Conservation (phyloP, 2,888 invertebrate species). For the Polydrusus tereticollis region DNA sequence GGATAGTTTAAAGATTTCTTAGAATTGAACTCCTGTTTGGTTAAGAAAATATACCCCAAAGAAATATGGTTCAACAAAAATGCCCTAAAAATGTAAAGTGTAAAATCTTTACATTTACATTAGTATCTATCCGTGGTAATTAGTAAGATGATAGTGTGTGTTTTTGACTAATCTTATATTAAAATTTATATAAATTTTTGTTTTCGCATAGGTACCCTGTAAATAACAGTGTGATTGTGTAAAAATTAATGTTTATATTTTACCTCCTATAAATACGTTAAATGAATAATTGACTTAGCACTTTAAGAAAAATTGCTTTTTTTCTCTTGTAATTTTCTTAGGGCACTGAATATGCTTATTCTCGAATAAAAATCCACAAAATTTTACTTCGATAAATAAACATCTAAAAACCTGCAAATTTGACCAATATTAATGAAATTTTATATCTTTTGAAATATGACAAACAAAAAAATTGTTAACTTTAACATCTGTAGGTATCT, state of each 20-base stretch:
- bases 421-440: too few species aligned
- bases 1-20: background rate
- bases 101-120: too few species aligned
- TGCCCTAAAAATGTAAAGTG: too few species aligned
- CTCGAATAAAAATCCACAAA: conserved; percentile 2
- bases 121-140: too few species aligned
- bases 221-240: conserved; percentile 36
- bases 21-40: background rate
- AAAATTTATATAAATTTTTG: conserved; percentile 5
- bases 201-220: conserved; percentile 26
- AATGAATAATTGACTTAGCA: conserved; percentile 13
- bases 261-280: conserved; percentile 8
- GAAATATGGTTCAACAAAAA: background rate
- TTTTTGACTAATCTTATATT: background rate
- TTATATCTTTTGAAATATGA: too few species aligned
- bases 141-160: background rate
- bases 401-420: too few species aligned
- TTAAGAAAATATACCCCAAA: background rate
- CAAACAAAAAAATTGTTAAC: too few species aligned
- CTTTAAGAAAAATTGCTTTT: conserved; percentile 35
- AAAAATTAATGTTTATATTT: conserved; percentile 41
- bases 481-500: too few species aligned
- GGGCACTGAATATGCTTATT: conserved; percentile 28
- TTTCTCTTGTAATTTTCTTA: conserved; percentile 11
- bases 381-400: background rate